Evolutionary conservation across 2,797 vertebrate genomes (phyloP).

Genomic region (Australoheros facetus): DNA sequence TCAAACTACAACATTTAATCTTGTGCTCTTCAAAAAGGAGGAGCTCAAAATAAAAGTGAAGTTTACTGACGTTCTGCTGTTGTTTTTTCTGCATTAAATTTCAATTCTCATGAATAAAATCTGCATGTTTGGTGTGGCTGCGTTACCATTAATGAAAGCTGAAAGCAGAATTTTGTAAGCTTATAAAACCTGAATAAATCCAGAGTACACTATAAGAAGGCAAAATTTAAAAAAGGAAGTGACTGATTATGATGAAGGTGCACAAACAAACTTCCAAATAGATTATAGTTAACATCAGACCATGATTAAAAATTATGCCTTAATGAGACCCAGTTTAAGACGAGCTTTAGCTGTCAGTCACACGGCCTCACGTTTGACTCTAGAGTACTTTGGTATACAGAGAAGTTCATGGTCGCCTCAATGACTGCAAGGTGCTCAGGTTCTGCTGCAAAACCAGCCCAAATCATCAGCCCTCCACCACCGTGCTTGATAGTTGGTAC

Average conservation of each 20-base stretch:
- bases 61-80: neutral
- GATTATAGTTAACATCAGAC: neutral
- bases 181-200: neutral
- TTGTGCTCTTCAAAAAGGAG: neutral
- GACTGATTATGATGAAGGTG: neutral
- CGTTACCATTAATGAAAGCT: neutral
- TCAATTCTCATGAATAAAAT: neutral
- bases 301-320: too few species aligned
- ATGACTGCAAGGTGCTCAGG: neutral
- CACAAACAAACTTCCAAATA: neutral
- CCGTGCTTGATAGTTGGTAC: accelerated
- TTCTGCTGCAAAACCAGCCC: neutral
- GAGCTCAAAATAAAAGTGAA: neutral
- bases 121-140: neutral
- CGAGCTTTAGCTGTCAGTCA: neutral
- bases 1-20: neutral
- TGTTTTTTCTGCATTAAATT: neutral
- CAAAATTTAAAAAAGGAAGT: neutral
- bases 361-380: neutral
- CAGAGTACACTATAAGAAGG: neutral
- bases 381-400: accelerated
- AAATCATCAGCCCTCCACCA: neutral
- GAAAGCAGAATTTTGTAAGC: neutral
- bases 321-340: too few species aligned
- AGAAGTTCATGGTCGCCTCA: neutral